Base-by-base conservation (phyloP, 2,797 vertebrate genomes). In the Danio tinwini region DNA sequence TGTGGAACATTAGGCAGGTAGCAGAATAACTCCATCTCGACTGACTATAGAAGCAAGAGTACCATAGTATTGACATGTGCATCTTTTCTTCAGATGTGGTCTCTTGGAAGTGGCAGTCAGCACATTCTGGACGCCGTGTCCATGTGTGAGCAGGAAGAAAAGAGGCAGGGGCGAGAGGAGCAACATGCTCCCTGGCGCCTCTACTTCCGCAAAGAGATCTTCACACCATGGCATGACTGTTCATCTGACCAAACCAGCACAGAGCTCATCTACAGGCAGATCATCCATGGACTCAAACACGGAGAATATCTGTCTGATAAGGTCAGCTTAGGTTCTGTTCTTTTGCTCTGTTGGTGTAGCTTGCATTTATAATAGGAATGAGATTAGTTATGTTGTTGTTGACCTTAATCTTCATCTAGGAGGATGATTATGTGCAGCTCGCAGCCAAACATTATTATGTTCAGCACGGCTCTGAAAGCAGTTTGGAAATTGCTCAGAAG, bases 131-230 rank as follows among this genome's bases (percentile, higher is more conserved):
- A 99, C 0, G 95, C 96, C 0, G 92, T 99, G 62, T 96, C 95
- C n/a, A 97, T 96, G 90, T 99, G 97, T 9, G 97, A 99, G 85
- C 96, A 98, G 85, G 94, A 96, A 76, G 93, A 92, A 80, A 94
- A 85, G 85, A 94, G 95, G 82, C 91, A 88, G n/a, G 95, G 94
- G 0, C 91, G 82, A 0, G 90, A 90, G 0, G 96, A 96, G 73
- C 94, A 92, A 78, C 88, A 94, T 0, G 80, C 96, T 0, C 94
- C 94, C 52, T 99, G 96, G 96, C 91, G 87, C 1, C 86, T 99
- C 17, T 95, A 93, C 86, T 92, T 97, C 88, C 94, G 94, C 11
- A 99, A 99, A 87, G 96, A 99, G 80, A 91, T 97, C 85, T 99
- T 99, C 86, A 92, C 91, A 0, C 97, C 98, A 0, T 99, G 98